Conservation (phyloP, 2,888 invertebrate genomes). For the Xestoiulus laeticollis region DNA sequence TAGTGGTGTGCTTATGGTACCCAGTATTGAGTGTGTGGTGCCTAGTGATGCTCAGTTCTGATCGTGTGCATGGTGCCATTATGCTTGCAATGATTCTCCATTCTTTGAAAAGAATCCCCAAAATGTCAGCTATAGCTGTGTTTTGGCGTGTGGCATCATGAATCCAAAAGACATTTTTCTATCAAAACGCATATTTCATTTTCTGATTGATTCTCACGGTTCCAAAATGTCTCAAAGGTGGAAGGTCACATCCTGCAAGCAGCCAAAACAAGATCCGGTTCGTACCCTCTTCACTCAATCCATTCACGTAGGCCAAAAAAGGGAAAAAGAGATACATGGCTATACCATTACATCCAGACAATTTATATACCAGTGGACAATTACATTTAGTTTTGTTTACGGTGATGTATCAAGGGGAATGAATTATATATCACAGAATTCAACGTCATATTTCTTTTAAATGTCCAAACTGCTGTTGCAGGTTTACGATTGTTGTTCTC, state of each 20-base stretch:
- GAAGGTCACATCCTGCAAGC: constrained; percentile 14
- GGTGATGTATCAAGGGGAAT: not conserved
- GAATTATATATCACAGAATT: not conserved
- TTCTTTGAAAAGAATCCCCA: not conserved
- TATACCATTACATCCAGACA: not conserved
- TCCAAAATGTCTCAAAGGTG: constrained; percentile 8
- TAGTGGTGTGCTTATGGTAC: no score
- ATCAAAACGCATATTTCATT: not conserved
- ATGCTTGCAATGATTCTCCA: no score
- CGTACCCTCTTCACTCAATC: not conserved
- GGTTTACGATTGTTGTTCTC: not conserved
- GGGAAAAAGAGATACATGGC: not conserved
- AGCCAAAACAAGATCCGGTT: not conserved
- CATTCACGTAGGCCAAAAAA: not conserved
- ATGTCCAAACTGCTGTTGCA: not conserved
- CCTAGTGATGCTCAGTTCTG: no score
- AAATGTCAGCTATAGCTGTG: not conserved
- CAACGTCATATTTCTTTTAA: not conserved
- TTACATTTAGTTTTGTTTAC: not conserved
- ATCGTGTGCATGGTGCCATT: no score
- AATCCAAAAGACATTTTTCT: not conserved
- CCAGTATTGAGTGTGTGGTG: no score
- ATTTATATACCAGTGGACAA: not conserved
- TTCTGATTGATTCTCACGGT: constrained; percentile 22
- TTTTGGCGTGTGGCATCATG: not conserved